Evolutionary conservation across 2,888 invertebrate species (phyloP), one percentile per base, ranked within the genome.

Genomic region (Caenorhabditis angaria): DNA sequence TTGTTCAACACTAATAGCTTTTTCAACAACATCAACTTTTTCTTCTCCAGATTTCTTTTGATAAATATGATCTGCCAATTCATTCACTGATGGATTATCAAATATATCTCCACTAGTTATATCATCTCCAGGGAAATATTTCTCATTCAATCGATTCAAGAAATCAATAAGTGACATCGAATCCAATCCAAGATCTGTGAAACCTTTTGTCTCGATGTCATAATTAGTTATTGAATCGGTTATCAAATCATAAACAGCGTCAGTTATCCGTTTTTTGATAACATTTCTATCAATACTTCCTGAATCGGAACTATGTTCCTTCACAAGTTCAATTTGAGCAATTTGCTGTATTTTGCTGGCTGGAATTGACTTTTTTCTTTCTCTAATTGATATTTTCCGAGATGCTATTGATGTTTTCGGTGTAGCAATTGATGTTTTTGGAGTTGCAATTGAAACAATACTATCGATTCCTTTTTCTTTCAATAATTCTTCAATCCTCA

Each of bases 181-280:
- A 50, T 85, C 85, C 72, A 85, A 65, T 61, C 85, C 85, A 24
- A 85, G 70, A 22, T 85, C 84, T 29, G 78, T 73, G 68, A 83
- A 82, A 20, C 82, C 77, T 54, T 61, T 72, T 5, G 64, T 64
- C 6, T 66, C 35, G 2, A 74, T 27, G 54, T 78, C 73, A 27
- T 64, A 70, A 14, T 22, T 20, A n/a, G 59, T 58, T n/a, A 74
- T n/a, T n/a, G 63, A 32, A 56, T 74, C 74, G 8, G 74, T 64
- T 32, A 65, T 62, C 28, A 74, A 29, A 51, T 74, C 74, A 32
- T 62, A 63, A 3, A 73, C 69, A 0, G 69, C 73, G 4, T 55
- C 25, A 0, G 68, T 65, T 0, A 73, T 65, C 29, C 69, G 68
- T 4, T 65, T 65, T 6, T 59, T 57, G 22, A 73, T 60, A 8